Base-by-base conservation (phyloP, 92 coral and sea anemone species). In the Scolanthus callimorphus region DNA sequence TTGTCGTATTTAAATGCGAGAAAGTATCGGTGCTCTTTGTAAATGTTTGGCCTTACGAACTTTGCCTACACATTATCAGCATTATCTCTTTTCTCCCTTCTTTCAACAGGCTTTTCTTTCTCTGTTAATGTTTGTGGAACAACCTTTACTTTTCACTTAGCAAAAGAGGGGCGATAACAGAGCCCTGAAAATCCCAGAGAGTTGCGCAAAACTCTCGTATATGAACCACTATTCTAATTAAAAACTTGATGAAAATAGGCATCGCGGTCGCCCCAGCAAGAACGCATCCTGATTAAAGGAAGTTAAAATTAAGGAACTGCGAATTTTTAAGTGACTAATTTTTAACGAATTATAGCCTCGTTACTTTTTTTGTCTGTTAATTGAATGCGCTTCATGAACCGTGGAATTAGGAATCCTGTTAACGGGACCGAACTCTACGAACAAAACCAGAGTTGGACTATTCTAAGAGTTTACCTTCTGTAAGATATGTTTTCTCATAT, bases 1-100 rank as follows among this genome's bases (percentile, higher is more conserved):
- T 25, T 54, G 74, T 68, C 69, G 48, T 62, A 82, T 82, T 82
- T 69, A 70, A 25, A 82, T 75, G 89, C 89, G 56, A 46, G 69
- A 82, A 55, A 74, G 51, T 54, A 24, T 74, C 79, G 67, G 57
- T 50, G 20, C 60, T 70, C 55, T 82, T 82, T 60, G 89, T 82
- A 37, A 82, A 82, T 81, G 87, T 81, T 81, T 81, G 63, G 60
- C 65, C 64, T 67, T 68, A 53, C 49, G 31, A 44, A 61, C 64
- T 68, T 62, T 68, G 57, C 65, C 26, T 57, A 11, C 48, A 44
- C 37, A 68, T 54, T 68, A 68, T 55, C 26, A 30, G 65, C 15
- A 68, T 68, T 56, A 68, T 68, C 75, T 57, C 64, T 29, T 52
- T 31, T 54, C 58, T 47, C 47, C 24, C 57, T 30, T 53, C 50